These are phyloP conservation scores for Crotalus viridis DNA, from an alignment of 2,113 vertebrate genomes.

Conservation along the genomic window DNA sequence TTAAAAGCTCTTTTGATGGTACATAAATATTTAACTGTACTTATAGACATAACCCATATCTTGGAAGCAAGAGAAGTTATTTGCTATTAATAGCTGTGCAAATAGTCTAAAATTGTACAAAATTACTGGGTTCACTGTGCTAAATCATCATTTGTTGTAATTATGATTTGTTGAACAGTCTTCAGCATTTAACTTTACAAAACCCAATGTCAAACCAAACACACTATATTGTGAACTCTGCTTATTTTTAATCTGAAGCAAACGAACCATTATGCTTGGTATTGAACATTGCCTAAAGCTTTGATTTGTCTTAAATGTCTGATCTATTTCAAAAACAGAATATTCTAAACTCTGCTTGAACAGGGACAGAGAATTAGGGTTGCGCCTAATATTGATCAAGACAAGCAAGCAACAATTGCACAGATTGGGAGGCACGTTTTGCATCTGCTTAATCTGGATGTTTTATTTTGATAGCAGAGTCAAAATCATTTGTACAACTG, in stretches of 20 bases:
- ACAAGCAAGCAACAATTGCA: background rate
- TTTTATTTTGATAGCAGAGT: background rate
- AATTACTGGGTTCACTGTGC: background rate
- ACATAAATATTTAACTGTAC: background rate
- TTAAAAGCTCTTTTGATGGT: background rate
- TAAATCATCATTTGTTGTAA: background rate
- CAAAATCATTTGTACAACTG: background rate
- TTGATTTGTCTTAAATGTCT: background rate
- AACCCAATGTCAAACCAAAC: background rate
- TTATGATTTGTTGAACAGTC: background rate
- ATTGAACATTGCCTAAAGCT: background rate
- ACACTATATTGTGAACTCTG: background rate
- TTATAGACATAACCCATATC: background rate
- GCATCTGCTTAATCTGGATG: background rate
- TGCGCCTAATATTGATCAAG: background rate
- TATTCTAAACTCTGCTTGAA: background rate
- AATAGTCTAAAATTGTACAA: background rate
- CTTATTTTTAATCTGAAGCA: background rate
- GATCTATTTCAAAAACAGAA: background rate
- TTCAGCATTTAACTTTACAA: background rate
- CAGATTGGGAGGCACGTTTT: background rate
- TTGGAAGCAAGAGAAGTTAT: background rate
- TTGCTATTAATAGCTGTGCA: background rate
- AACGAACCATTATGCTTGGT: background rate
- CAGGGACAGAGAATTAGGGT: background rate